phyloP scores from a whole-genome alignment of 2,113 vertebrate genomes.

The Thymallus thymallus region DNA sequence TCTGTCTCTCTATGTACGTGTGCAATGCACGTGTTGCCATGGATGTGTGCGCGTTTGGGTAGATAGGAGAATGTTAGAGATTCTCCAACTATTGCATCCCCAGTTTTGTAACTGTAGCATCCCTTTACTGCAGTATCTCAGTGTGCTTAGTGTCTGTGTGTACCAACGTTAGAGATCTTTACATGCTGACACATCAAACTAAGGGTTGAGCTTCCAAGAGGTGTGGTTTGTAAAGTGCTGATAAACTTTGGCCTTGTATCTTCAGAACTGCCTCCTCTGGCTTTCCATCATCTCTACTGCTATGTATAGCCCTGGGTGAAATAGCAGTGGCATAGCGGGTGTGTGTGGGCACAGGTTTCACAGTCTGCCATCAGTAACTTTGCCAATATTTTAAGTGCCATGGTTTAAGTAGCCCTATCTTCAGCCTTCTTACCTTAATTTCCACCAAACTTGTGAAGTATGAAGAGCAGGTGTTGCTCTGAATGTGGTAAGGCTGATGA shows the following conservation, averaged over 20 bases:
- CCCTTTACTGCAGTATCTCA: too few species aligned
- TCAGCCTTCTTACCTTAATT: slow-evolving; percentile 29
- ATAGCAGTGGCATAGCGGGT: slow-evolving; percentile 44
- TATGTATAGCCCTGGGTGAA: slow-evolving; percentile 61
- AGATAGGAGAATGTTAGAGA: slow-evolving; percentile 16
- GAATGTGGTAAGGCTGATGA: slow-evolving; percentile 28
- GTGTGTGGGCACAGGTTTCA: slow-evolving; percentile 14
- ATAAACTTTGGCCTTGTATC: slow-evolving; percentile 45
- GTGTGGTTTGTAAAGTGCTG: slow-evolving; percentile 4
- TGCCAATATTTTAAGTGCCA: slow-evolving; percentile 50
- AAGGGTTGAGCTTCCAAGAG: slow-evolving; percentile 24
- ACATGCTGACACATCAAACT: slow-evolving; percentile 27
- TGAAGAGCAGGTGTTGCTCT: slow-evolving; percentile 49
- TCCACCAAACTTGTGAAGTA: slow-evolving; percentile 46
- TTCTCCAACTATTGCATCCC: slow-evolving; percentile 22
- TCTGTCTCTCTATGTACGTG: slow-evolving; percentile 17
- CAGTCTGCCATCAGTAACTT: slow-evolving; percentile 59
- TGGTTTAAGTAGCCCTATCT: slow-evolving; percentile 21
- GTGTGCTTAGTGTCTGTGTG: slow-evolving; percentile 6
- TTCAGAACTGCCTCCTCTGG: slow-evolving; percentile 33
- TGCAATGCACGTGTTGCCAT: neutral
- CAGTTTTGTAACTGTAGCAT: slow-evolving; percentile 2
- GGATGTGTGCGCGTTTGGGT: slow-evolving; percentile 15
- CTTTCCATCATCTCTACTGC: slow-evolving; percentile 45
- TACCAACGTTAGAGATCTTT: slow-evolving; percentile 7